Conservation (phyloP, 1,140 invertebrate genomes). For the Drosophila truncata region DNA sequence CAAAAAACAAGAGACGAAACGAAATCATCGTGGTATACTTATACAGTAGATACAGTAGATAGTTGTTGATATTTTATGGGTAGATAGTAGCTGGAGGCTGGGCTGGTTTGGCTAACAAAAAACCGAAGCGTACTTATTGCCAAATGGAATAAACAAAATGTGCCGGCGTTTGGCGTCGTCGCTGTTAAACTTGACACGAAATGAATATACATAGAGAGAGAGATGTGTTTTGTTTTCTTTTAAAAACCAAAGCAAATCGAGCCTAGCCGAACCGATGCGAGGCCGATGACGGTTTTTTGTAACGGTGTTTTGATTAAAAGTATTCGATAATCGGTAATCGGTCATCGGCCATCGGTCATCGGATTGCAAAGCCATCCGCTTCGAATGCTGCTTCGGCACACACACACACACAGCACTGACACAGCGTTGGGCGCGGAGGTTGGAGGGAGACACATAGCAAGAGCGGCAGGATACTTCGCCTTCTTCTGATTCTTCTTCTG, state of each 20-base stretch:
- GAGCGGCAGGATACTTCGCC: slow-evolving; percentile 3
- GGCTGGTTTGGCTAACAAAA: slow-evolving; percentile 67
- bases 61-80: slow-evolving; percentile 33
- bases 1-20: slow-evolving; percentile 28
- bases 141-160: slow-evolving; percentile 81
- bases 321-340: not conserved
- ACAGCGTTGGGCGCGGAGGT: slow-evolving; percentile 28
- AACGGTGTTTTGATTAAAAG: not conserved
- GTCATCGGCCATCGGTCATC: slow-evolving; percentile 6
- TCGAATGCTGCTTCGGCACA: slow-evolving; percentile 23
- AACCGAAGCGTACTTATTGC: slow-evolving; percentile 75
- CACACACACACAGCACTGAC: slow-evolving; percentile 39
- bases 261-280: slow-evolving; percentile 34
- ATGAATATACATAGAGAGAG: slow-evolving; percentile 59
- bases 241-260: slow-evolving; percentile 68
- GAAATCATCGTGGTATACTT: slow-evolving; percentile 40
- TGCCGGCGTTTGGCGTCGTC: slow-evolving; percentile 82
- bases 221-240: slow-evolving; percentile 29
- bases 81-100: slow-evolving; percentile 54
- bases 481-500: slow-evolving; percentile 9
- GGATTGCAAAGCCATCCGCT: slow-evolving; percentile 24
- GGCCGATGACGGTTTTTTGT: slow-evolving; percentile 4
- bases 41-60: slow-evolving; percentile 31
- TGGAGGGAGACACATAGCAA: slow-evolving; percentile 44
- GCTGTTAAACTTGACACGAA: slow-evolving; percentile 80